A percentile compares a stretch with the other conserved stretches of the same genome.
Evolutionary conservation across 2,797 vertebrate genomes (phyloP).

Genomic region (Tympanoctomys barrerae): DNA sequence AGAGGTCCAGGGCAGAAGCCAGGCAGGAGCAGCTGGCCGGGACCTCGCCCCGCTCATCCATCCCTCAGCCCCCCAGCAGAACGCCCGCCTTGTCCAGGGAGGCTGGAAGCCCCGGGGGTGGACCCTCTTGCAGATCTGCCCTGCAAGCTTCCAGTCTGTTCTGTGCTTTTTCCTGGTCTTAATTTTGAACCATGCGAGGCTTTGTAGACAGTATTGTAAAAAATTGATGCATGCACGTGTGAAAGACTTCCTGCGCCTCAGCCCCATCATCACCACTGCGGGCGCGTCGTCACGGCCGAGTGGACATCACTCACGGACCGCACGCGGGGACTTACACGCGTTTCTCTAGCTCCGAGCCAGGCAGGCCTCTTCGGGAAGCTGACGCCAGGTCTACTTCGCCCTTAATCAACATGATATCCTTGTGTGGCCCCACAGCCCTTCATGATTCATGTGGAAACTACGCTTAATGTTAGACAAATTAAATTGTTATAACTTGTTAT

Average conservation of each 20-base stretch:
- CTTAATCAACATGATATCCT: rapidly evolving
- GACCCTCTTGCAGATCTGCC: not conserved
- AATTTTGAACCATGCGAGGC: not conserved
- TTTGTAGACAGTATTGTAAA: not conserved
- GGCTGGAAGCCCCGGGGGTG: not conserved
- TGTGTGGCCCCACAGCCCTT: not conserved
- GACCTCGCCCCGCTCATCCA: not conserved
- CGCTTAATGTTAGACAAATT: not conserved
- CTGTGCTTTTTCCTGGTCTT: not conserved
- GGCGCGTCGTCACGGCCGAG: rapidly evolving
- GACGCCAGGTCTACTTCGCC: rapidly evolving
- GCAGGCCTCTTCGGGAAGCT: rapidly evolving
- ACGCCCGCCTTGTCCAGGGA: rapidly evolving
- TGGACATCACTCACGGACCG: rapidly evolving
- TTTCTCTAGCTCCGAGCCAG: not conserved
- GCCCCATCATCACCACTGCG: rapidly evolving
- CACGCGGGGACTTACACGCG: rapidly evolving
- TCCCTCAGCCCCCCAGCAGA: not conserved
- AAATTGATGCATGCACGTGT: rapidly evolving
- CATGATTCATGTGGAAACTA: constrained; percentile 18
- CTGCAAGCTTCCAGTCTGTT: not conserved
- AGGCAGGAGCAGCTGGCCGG: not conserved
- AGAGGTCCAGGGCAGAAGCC: not conserved
- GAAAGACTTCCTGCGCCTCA: not conserved
- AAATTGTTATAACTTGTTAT: not conserved